Conservation (phyloP, 1,140 invertebrate species). For the Heliconius eleuchia region DNA sequence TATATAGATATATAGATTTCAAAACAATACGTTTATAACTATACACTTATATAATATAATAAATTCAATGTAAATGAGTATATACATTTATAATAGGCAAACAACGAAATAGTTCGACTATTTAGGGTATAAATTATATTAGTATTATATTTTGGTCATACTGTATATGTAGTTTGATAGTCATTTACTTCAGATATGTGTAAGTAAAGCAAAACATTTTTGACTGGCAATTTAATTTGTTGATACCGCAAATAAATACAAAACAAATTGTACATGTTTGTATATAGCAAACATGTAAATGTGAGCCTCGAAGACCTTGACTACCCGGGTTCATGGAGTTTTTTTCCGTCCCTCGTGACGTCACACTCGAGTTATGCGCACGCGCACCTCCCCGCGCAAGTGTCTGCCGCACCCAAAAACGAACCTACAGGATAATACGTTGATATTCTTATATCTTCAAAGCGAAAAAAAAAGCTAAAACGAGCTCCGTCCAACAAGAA, state of each 20-base stretch:
- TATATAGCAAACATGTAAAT: constrained; percentile 61
- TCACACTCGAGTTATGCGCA: constrained; percentile 71
- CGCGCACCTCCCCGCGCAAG: constrained; percentile 47
- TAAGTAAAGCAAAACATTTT: too few species aligned
- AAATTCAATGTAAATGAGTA: too few species aligned
- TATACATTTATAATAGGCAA: too few species aligned
- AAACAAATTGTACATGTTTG: constrained; percentile 33
- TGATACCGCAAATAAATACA: constrained; percentile 40
- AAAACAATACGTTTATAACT: background rate
- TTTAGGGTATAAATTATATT: too few species aligned
- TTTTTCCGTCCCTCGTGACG: constrained; percentile 71
- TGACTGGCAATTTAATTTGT: constrained; percentile 18
- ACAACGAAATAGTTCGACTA: too few species aligned
- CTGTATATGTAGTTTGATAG: too few species aligned
- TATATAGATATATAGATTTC: background rate
- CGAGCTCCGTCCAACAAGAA: constrained; percentile 60
- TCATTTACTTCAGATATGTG: background rate
- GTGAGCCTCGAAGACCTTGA: constrained; percentile 63
- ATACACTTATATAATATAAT: too few species aligned
- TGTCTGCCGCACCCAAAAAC: constrained; percentile 57
- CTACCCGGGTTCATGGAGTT: constrained; percentile 71
- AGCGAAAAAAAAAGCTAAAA: constrained; percentile 64
- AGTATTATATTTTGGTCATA: too few species aligned
- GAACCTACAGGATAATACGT: constrained; percentile 70
- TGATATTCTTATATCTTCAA: constrained; percentile 62